Evolutionary conservation across 2,888 invertebrate species (phyloP).

Genomic region (Marasmarcha lunaedactyla): DNA sequence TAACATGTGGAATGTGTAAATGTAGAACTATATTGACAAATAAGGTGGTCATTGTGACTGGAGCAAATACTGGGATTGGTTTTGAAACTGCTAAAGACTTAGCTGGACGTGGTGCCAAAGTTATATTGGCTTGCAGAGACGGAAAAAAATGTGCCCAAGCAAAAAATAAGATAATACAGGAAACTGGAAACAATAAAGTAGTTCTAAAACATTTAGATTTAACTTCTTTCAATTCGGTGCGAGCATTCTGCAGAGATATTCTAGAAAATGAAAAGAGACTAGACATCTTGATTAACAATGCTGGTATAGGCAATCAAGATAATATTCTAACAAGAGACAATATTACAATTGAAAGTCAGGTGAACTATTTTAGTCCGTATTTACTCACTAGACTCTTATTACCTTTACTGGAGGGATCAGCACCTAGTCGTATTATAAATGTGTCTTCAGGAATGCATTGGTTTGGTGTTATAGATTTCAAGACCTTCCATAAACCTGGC

Average conservation of each 20-base stretch:
- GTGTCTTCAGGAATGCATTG: constrained; percentile 81
- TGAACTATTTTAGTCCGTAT: constrained; percentile 92
- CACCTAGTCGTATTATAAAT: constrained; percentile 78
- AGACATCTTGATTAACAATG: constrained; percentile 87
- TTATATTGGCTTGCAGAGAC: constrained; percentile 66
- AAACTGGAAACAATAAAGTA: constrained; percentile 75
- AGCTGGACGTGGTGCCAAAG: constrained; percentile 56
- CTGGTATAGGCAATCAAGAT: constrained; percentile 77
- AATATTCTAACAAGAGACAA: constrained; percentile 80
- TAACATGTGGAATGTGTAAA: constrained; percentile 17
- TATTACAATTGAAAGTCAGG: constrained; percentile 86
- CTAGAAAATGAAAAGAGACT: constrained; percentile 74
- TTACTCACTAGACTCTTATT: constrained; percentile 86
- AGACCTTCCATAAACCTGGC: constrained; percentile 75
- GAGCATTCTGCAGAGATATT: constrained; percentile 82
- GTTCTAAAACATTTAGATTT: constrained; percentile 77
- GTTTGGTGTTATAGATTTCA: constrained; percentile 73
- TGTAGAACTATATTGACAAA: constrained; percentile 21
- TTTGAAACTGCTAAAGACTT: constrained; percentile 35
- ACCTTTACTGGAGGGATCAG: constrained; percentile 77
- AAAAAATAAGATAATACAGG: constrained; percentile 71
- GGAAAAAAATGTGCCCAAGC: constrained; percentile 26
- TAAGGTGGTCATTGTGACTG: constrained; percentile 40
- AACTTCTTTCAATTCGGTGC: constrained; percentile 77
- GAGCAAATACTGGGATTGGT: constrained; percentile 38